Conservation (phyloP, 1,140 invertebrate genomes). For the Orchesella cincta region DNA sequence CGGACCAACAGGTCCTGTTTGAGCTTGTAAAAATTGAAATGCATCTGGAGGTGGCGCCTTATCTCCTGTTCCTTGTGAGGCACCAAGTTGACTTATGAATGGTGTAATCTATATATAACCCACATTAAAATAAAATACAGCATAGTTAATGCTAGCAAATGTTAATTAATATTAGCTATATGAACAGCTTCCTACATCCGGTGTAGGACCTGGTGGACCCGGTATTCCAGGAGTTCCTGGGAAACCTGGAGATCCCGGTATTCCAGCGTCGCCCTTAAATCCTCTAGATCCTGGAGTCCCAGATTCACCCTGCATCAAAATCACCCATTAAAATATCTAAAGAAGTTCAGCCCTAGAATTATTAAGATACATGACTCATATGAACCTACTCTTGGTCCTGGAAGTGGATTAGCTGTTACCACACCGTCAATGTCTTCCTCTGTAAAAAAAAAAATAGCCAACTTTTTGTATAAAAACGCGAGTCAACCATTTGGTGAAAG, state of each 20-base stretch:
- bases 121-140: slow-evolving; percentile 10
- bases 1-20: slow-evolving; percentile 72
- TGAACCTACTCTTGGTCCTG: slow-evolving; percentile 40
- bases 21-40: slow-evolving; percentile 74
- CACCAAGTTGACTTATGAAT: slow-evolving; percentile 67
- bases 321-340: not conserved
- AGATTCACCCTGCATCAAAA: slow-evolving; percentile 56
- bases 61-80: slow-evolving; percentile 68
- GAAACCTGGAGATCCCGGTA: slow-evolving; percentile 60
- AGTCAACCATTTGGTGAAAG: no score
- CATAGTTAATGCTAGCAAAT: not conserved
- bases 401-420: slow-evolving; percentile 31
- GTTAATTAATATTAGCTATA: not conserved
- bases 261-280: slow-evolving; percentile 60
- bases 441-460: not conserved
- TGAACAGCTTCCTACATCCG: slow-evolving; percentile 64
- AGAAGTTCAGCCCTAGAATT: not conserved
- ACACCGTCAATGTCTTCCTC: slow-evolving; percentile 38
- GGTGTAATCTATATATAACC: slow-evolving; percentile 57
- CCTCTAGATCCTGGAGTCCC: slow-evolving; percentile 64
- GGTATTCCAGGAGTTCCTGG: slow-evolving; percentile 69
- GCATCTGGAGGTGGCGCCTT: slow-evolving; percentile 70
- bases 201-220: slow-evolving; percentile 70
- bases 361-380: no score
- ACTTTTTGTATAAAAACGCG: slow-evolving; percentile 19